A percentile compares a stretch with the other conserved stretches of the same genome.
phyloP scores from a whole-genome alignment of 2,113 vertebrate genomes.

The Athene noctua region DNA sequence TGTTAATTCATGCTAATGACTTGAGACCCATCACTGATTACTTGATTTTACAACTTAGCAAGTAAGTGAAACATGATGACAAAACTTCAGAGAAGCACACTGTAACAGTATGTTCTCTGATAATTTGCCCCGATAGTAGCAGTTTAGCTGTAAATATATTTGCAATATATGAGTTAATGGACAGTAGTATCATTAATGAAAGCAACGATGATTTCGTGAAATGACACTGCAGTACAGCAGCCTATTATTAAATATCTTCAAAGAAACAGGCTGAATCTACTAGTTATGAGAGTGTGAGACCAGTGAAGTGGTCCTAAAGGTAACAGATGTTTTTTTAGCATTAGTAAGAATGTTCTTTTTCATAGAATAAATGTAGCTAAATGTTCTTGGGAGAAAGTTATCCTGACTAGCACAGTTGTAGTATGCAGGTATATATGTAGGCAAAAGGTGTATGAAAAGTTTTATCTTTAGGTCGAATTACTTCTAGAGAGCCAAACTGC shows the following conservation, averaged over 20 bases:
- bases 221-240: neutral
- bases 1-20: conserved; percentile 54
- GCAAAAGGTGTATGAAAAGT: neutral
- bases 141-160: neutral
- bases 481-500: neutral
- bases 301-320: neutral
- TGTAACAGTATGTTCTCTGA: neutral
- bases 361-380: neutral
- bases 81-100: neutral
- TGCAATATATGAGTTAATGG: neutral
- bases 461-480: neutral
- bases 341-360: neutral
- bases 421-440: neutral
- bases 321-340: neutral
- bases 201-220: neutral
- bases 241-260: neutral
- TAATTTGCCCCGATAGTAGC: neutral
- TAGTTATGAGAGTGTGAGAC: neutral
- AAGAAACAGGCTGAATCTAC: neutral
- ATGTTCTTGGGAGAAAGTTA: neutral
- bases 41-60: conserved; percentile 45
- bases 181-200: neutral
- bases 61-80: conserved; percentile 36
- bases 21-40: neutral
- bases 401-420: neutral